Percentiles rank a stretch among this genome's conserved stretches.
phyloP scores from a whole-genome alignment of 2,113 vertebrate species.

The Peucedramus taeniatus region DNA sequence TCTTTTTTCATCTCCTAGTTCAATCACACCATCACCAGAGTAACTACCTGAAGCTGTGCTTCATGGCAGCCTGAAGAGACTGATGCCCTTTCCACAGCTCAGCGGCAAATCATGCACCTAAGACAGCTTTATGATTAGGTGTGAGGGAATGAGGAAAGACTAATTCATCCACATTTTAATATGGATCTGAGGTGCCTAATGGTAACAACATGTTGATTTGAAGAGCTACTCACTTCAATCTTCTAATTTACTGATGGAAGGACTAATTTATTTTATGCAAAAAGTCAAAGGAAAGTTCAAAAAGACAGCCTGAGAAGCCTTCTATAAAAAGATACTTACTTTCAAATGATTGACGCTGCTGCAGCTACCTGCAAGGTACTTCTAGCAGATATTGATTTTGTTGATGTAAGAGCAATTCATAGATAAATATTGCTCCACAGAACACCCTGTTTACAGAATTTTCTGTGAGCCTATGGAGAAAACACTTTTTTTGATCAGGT shows the following conservation, averaged over 20 bases:
- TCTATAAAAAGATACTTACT: not conserved
- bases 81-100: not conserved
- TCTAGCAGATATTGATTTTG: not conserved
- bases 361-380: not conserved
- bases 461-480: not conserved
- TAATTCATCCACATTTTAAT: slow-evolving; percentile 25
- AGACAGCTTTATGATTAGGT: not conserved
- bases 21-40: not conserved
- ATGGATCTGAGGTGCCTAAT: not conserved
- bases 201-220: slow-evolving; percentile 23
- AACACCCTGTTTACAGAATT: not conserved
- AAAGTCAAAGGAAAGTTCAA: slow-evolving; percentile 25
- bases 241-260: slow-evolving; percentile 27
- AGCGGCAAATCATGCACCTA: not conserved
- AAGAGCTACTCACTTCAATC: not conserved
- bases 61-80: not conserved
- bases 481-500: not conserved
- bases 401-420: not conserved
- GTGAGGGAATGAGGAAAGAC: not conserved
- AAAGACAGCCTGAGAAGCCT: not conserved
- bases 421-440: not conserved
- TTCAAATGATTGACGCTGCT: not conserved
- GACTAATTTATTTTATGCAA: slow-evolving; percentile 30
- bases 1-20: not conserved
- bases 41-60: not conserved